phyloP scores from a whole-genome alignment of 1,140 invertebrate genomes.

The Formica selysi region DNA sequence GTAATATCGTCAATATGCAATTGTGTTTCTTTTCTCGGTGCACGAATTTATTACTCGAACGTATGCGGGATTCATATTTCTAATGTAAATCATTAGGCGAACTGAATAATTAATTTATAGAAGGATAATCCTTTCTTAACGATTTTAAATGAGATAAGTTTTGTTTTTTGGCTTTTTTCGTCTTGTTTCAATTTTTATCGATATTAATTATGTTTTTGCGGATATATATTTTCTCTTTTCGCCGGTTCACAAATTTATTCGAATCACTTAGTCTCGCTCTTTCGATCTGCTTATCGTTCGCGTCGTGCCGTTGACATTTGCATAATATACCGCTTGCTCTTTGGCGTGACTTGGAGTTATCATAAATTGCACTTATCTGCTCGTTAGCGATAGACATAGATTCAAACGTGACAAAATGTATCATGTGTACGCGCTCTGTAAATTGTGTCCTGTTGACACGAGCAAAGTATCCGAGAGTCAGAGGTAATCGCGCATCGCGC shows the following conservation, averaged over 20 bases:
- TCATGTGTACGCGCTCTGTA: slow-evolving; percentile 38
- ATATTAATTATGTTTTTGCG: background rate
- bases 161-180: background rate
- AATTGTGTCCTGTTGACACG: slow-evolving; percentile 50
- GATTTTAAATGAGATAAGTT: background rate
- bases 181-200: background rate
- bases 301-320: slow-evolving; percentile 42
- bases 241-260: slow-evolving; percentile 5
- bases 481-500: slow-evolving; percentile 45
- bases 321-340: slow-evolving; percentile 40
- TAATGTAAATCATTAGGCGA: background rate
- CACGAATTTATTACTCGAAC: background rate
- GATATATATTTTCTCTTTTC: background rate
- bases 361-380: slow-evolving; percentile 54
- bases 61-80: background rate
- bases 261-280: background rate
- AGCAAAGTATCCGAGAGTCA: slow-evolving; percentile 15
- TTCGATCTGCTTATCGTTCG: slow-evolving; percentile 40
- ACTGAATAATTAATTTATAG: background rate
- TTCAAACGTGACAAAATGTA: slow-evolving; percentile 50
- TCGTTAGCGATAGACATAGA: slow-evolving; percentile 47
- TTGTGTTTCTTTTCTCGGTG: background rate
- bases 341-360: slow-evolving; percentile 42
- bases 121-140: background rate
- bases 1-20: background rate